A percentile compares a stretch with the other conserved stretches of the same genome.
These are phyloP conservation scores for Xenopus tropicalis DNA, from an alignment of 2,113 vertebrate genomes.

Conservation along the genomic window UCB_Xtro_10.0 CM004444.2:107500501-107501000, in stretches of 20 bases:
- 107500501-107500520: slow-evolving; percentile 22
- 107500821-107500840: no score
- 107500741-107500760: slow-evolving; percentile 12
- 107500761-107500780: neutral
- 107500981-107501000: no score
- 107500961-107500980: no score
- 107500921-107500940: no score
- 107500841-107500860: no score
- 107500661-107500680: slow-evolving; percentile 14
- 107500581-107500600: slow-evolving; percentile 8
- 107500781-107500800: neutral
- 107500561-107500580: slow-evolving; percentile 35
- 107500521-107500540: slow-evolving; percentile 31
- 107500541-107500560: slow-evolving; percentile 39
- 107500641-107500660: slow-evolving; percentile 3
- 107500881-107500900: no score
- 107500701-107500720: neutral
- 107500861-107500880: no score
- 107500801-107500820: neutral
- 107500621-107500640: slow-evolving; percentile 1
- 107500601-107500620: slow-evolving; percentile 18
- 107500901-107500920: no score
- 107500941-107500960: no score
- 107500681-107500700: slow-evolving; percentile 6
- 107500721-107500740: neutral